Evolutionary conservation across 2,797 vertebrate species (phyloP).

Genomic region (Tokudaia tokunoshimensis): DNA sequence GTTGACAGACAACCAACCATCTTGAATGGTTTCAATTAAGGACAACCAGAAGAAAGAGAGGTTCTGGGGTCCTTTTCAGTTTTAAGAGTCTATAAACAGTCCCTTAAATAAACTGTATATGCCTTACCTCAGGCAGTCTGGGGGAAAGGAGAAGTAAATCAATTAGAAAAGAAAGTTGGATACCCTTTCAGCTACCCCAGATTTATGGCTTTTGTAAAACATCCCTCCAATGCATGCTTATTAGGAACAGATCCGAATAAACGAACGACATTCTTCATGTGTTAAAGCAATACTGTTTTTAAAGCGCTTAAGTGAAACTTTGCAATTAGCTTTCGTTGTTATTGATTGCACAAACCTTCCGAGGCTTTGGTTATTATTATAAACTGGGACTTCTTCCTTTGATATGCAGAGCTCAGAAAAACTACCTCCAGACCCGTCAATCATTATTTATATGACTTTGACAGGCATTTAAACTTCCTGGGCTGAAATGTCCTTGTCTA

Average conservation of each 20-base stretch:
- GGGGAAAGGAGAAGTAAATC: slow-evolving; percentile 77
- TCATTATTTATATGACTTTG: slow-evolving; percentile 75
- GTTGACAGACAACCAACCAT: slow-evolving; percentile 66
- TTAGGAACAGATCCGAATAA: slow-evolving; percentile 76
- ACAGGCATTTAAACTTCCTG: slow-evolving; percentile 73
- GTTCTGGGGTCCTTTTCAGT: slow-evolving; percentile 80
- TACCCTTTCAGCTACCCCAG: slow-evolving; percentile 68
- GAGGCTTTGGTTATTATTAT: slow-evolving; percentile 67
- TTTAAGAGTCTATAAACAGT: slow-evolving; percentile 84
- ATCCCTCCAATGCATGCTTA: slow-evolving; percentile 71
- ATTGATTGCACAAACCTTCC: slow-evolving; percentile 67
- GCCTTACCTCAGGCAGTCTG: slow-evolving; percentile 67
- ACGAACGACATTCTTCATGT: slow-evolving; percentile 68
- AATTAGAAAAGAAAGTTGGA: slow-evolving; percentile 80
- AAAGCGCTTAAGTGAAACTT: slow-evolving; percentile 70
- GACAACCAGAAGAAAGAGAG: slow-evolving; percentile 65
- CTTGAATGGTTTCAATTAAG: slow-evolving; percentile 82
- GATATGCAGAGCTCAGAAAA: slow-evolving; percentile 71
- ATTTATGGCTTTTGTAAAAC: slow-evolving; percentile 82
- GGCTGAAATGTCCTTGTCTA: slow-evolving; percentile 71
- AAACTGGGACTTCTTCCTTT: slow-evolving; percentile 65
- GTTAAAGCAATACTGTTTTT: slow-evolving; percentile 72
- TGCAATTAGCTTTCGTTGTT: slow-evolving; percentile 74
- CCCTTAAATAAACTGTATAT: slow-evolving; percentile 82
- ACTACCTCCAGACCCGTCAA: slow-evolving; percentile 69